phyloP scores from a whole-genome alignment of 2,797 vertebrate genomes.

The Tokudaia tokunoshimensis region DNA sequence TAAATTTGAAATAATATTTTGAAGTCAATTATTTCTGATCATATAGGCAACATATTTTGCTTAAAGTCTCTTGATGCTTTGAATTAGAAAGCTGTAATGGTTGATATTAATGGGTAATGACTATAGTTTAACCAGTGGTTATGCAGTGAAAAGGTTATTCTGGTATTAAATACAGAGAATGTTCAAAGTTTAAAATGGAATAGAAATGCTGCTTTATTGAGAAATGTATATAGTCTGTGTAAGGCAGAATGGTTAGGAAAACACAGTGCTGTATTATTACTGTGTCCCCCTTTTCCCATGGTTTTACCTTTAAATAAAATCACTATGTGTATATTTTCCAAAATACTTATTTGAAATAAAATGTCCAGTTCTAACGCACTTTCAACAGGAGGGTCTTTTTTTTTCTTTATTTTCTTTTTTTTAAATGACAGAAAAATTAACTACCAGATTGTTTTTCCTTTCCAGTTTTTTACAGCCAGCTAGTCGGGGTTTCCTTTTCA shows the following conservation, averaged over 20 bases:
- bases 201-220: constrained; percentile 29
- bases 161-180: background rate
- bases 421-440: background rate
- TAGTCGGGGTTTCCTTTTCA: background rate
- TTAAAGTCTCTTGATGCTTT: constrained; percentile 22
- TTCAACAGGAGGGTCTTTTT: constrained; percentile 8
- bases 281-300: background rate
- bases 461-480: background rate
- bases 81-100: constrained; percentile 41
- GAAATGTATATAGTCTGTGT: background rate
- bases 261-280: background rate
- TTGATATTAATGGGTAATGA: constrained; percentile 46
- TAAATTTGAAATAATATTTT: constrained; percentile 49
- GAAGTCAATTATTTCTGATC: constrained; percentile 50
- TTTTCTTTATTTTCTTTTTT: background rate
- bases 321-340: background rate
- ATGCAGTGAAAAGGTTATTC: constrained; percentile 22
- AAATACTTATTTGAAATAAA: constrained; percentile 33
- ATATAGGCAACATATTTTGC: constrained; percentile 30
- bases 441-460: background rate
- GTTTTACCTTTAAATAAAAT: constrained; percentile 1
- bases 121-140: background rate
- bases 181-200: constrained; percentile 40
- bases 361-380: background rate
- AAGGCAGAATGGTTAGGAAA: background rate